These are phyloP conservation scores for Synergus itoensis DNA, from an alignment of 2,888 invertebrate species.

Conservation along the genomic window DNA sequence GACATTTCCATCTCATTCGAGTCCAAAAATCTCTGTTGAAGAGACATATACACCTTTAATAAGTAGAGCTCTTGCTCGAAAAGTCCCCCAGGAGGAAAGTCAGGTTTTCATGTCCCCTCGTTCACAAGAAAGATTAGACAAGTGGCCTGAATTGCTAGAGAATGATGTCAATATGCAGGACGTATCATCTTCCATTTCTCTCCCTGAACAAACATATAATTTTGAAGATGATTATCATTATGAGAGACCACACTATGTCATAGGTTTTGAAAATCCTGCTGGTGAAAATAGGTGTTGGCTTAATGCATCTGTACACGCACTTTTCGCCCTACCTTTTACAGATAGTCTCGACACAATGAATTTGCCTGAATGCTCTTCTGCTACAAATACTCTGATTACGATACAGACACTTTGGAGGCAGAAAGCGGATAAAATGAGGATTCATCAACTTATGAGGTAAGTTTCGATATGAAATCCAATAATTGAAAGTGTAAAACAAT, in stretches of 20 bases:
- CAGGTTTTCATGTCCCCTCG: not conserved
- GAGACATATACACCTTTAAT: not conserved
- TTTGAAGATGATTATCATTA: constrained; percentile 14
- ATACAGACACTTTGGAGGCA: constrained; percentile 64
- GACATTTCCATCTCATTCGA: not conserved
- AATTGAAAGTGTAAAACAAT: constrained; percentile 2
- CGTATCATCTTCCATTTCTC: not conserved
- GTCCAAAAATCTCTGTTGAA: too few relatives aligned
- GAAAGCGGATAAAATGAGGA: constrained; percentile 58
- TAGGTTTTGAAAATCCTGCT: constrained; percentile 72
- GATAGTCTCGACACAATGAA: constrained; percentile 58
- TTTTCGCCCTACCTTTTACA: constrained; percentile 67
- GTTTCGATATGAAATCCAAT: constrained; percentile 42
- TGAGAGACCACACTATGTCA: constrained; percentile 62
- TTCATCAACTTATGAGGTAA: constrained; percentile 63
- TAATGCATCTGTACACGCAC: constrained; percentile 69
- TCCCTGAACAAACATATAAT: not conserved
- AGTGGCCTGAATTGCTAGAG: not conserved
- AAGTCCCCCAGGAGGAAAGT: not conserved
- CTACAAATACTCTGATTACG: constrained; percentile 61
- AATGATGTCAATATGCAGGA: constrained; percentile 10
- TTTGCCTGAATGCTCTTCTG: constrained; percentile 57
- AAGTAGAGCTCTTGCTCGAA: not conserved
- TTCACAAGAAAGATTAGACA: not conserved
- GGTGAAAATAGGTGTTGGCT: constrained; percentile 73